Conservation (phyloP, 1,140 invertebrate species). For the Metopolophium dirhodum region DNA sequence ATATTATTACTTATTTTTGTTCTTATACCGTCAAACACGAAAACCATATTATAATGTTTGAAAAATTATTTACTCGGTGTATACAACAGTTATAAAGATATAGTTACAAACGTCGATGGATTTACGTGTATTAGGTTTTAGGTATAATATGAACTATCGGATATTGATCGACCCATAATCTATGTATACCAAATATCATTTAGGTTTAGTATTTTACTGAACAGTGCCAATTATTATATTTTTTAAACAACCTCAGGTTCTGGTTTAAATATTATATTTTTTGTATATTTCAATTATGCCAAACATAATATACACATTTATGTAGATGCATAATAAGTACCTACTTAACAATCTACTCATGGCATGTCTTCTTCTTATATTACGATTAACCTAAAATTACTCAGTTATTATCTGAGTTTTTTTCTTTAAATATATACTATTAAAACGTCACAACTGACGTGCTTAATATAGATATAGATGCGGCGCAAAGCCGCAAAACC, state of each 20-base stretch:
- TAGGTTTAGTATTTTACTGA: neutral
- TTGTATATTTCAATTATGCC: neutral
- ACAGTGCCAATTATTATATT: neutral
- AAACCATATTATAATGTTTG: neutral
- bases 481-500: neutral
- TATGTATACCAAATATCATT: neutral
- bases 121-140: neutral
- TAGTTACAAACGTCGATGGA: too few relatives aligned
- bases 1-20: neutral
- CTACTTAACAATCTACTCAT: neutral
- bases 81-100: neutral
- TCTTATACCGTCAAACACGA: neutral
- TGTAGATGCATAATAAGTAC: neutral
- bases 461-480: neutral
- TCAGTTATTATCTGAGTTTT: neutral
- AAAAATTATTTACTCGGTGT: neutral
- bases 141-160: neutral
- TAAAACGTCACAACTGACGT: conserved; percentile 17
- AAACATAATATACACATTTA: neutral
- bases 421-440: neutral
- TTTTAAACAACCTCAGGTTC: neutral
- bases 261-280: neutral
- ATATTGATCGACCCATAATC: neutral
- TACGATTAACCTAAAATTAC: neutral
- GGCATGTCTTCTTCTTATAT: neutral